phyloP scores from a whole-genome alignment of 2,113 vertebrate species.

The Scophthalmus maximus region DNA sequence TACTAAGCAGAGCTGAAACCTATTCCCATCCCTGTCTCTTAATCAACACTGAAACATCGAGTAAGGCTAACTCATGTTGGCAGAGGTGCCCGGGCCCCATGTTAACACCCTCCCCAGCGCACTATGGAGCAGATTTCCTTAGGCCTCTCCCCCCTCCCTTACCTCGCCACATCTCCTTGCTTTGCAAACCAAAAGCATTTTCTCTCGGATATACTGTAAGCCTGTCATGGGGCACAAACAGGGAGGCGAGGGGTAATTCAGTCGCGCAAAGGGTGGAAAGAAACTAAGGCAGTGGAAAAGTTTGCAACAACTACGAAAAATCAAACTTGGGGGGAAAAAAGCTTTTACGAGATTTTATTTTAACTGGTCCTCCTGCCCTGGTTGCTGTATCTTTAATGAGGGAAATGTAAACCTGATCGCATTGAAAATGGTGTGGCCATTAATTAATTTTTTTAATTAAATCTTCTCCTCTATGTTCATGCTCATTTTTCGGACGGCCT shows the following conservation, averaged over 20 bases:
- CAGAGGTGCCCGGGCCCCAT: slow-evolving; percentile 61
- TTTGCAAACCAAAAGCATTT: slow-evolving; percentile 43
- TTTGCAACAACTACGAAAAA: background rate
- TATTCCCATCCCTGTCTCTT: slow-evolving; percentile 71
- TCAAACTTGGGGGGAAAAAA: slow-evolving; percentile 8
- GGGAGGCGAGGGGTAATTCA: slow-evolving; percentile 13
- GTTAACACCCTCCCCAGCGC: slow-evolving; percentile 64
- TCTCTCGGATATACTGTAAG: slow-evolving; percentile 20
- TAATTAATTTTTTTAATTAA: slow-evolving; percentile 65
- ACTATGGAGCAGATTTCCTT: slow-evolving; percentile 64
- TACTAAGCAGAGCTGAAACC: slow-evolving; percentile 67
- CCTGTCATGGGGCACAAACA: slow-evolving; percentile 39
- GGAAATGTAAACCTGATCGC: slow-evolving; percentile 45
- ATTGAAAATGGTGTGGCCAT: slow-evolving; percentile 43
- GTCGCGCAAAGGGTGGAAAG: slow-evolving; percentile 32
- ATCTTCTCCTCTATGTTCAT: slow-evolving; percentile 35
- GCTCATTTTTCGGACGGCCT: slow-evolving; percentile 50
- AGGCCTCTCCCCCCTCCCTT: slow-evolving; percentile 26
- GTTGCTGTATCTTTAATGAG: slow-evolving; percentile 32
- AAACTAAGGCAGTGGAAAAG: background rate
- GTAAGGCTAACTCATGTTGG: slow-evolving; percentile 75
- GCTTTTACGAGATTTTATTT: slow-evolving; percentile 5
- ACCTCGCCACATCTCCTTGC: slow-evolving; percentile 20
- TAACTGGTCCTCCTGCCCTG: slow-evolving; percentile 10
- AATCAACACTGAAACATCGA: slow-evolving; percentile 75